Evolutionary conservation across 2,797 vertebrate genomes (phyloP), one percentile per base, ranked within the genome.

Genomic region (Pampus argenteus): DNA sequence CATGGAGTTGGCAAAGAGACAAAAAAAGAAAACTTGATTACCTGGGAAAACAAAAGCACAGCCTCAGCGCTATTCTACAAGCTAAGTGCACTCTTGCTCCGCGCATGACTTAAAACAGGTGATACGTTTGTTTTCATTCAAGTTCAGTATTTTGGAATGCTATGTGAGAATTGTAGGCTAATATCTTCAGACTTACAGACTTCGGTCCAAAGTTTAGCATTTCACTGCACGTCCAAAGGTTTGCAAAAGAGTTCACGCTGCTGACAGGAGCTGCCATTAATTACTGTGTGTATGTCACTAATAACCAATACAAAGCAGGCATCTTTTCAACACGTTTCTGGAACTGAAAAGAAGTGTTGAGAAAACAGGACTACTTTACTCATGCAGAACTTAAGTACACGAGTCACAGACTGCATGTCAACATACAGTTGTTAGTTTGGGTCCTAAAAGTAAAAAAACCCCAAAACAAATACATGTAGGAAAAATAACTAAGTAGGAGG

Each of bases 261-360:
- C 76, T 92, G 92, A 94, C 85, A 93, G 87, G 77, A 85, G 76
- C 14, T 78, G 68, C 82, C 86, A 86, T 92, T 91, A 91, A 91
- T 92, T 90, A 92, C 58, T 11, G 20, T 26, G 59, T 78, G 76
- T 57, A 74, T 86, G 82, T 84, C 82, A 81, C 76, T 89, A 70
- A 72, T 74, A 71, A 72, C 71, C 78, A 74, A 79, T 48, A 89
- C 85, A 80, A 74, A 81, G 78, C 88, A 69, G 79, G 63, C 76
- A 82, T 89, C 88, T 69, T 93, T 88, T 92, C 93, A 94, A 84
- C 92, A 85, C 67, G 0, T 60, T 76, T 64, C 28, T 78, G 63
- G 68, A 0, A 29, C 81, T 87, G 82, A 90, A 88, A 85, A 72
- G 74, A 81, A 65, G 84, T 86, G 89, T 82, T 74, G 83, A 88